Percentiles rank a stretch among this genome's conserved stretches.
These are phyloP conservation scores for Ctenoplectra terminalis DNA, from an alignment of 1,140 invertebrate species.

Conservation along the genomic window DNA sequence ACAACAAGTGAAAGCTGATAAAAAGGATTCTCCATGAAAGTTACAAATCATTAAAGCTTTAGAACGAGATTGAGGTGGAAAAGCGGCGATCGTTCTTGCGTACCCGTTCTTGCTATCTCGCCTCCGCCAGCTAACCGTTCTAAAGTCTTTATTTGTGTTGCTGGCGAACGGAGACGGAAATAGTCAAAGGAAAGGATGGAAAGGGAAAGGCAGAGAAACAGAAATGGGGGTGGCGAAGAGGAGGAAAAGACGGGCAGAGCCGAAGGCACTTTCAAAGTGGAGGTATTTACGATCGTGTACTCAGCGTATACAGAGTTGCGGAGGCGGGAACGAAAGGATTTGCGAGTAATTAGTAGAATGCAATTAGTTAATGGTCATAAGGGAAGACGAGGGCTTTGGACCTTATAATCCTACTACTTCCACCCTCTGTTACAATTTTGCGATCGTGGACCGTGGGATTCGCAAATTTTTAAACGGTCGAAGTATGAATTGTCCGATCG, in stretches of 20 bases:
- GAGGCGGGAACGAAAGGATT: constrained; percentile 63
- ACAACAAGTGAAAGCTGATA: not conserved
- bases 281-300: constrained; percentile 69
- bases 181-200: constrained; percentile 22
- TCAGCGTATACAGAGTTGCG: constrained; percentile 53
- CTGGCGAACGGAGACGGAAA: constrained; percentile 49
- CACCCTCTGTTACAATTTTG: constrained; percentile 35
- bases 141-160: constrained; percentile 66
- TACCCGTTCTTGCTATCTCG: constrained; percentile 49
- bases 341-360: constrained; percentile 71
- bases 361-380: constrained; percentile 72
- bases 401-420: constrained; percentile 51
- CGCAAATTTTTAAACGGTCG: constrained; percentile 40
- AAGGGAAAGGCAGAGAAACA: not conserved
- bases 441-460: constrained; percentile 9
- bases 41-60: constrained; percentile 29
- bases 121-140: constrained; percentile 49
- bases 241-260: constrained; percentile 28
- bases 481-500: not conserved
- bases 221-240: not conserved
- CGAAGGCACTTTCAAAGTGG: constrained; percentile 58
- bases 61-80: constrained; percentile 45
- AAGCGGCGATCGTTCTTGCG: constrained; percentile 58
- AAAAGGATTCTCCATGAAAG: constrained; percentile 31
- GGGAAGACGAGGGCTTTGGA: constrained; percentile 50